phyloP scores from a whole-genome alignment of 2,113 vertebrate species.

The Herpailurus yagouaroundi region DNA sequence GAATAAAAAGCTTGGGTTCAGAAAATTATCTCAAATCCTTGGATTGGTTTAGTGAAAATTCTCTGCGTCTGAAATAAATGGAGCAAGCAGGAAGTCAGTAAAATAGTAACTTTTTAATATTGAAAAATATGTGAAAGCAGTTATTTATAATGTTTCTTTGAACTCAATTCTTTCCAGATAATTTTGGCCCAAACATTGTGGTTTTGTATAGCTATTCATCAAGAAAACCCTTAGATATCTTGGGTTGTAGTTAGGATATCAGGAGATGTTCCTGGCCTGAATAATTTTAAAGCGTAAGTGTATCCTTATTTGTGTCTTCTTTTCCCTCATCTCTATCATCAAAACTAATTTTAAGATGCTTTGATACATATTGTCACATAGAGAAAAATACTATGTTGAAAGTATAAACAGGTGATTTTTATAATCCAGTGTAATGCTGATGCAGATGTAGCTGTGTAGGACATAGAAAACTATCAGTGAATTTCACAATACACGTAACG shows the following conservation, averaged over 20 bases:
- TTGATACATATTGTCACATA: neutral
- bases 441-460: neutral
- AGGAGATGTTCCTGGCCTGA: neutral
- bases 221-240: neutral
- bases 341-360: neutral
- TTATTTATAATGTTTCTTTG: neutral
- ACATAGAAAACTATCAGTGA: neutral
- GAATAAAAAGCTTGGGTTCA: slow-evolving; percentile 8
- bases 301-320: neutral
- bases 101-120: slow-evolving; percentile 7
- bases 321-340: neutral
- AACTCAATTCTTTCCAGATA: neutral
- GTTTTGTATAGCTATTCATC: neutral
- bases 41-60: neutral
- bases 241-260: neutral
- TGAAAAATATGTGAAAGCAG: neutral
- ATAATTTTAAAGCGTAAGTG: neutral
- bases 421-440: neutral
- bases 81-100: neutral
- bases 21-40: slow-evolving; percentile 28
- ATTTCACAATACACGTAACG: neutral
- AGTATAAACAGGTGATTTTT: neutral
- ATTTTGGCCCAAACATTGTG: neutral
- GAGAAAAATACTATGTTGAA: neutral
- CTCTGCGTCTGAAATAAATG: neutral